Evolutionary conservation across 2,113 vertebrate species (phyloP).

Genomic region (Ancistrus triradiatus): DNA sequence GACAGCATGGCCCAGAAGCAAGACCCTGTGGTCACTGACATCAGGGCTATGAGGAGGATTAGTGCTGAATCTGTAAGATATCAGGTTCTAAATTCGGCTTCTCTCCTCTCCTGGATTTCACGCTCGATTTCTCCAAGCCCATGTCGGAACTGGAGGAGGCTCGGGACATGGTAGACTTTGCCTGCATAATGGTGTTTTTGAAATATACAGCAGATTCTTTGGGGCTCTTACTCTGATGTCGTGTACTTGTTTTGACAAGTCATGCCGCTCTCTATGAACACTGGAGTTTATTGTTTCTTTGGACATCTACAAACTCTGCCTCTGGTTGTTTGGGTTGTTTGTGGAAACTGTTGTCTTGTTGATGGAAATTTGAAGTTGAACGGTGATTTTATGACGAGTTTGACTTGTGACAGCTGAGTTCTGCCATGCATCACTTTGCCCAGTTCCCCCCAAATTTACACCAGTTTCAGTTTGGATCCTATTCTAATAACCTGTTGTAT

Average conservation of each 20-base stretch:
- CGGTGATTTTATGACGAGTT: too few species aligned
- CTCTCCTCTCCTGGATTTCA: constrained; percentile 31
- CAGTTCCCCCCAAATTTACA: too few species aligned
- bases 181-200: constrained; percentile 21
- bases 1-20: constrained; percentile 24
- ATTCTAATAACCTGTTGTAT: too few species aligned
- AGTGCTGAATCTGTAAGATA: constrained; percentile 26
- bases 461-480: too few species aligned
- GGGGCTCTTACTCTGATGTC: constrained; percentile 13
- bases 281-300: neutral
- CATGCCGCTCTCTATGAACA: constrained; percentile 9
- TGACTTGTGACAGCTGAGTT: too few species aligned
- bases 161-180: constrained; percentile 13
- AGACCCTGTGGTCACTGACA: constrained; percentile 23
- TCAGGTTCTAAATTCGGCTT: constrained; percentile 28
- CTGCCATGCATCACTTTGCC: too few species aligned
- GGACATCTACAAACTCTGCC: neutral
- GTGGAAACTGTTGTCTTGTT: neutral
- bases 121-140: constrained; percentile 24
- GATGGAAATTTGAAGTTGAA: neutral
- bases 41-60: constrained; percentile 30
- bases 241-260: constrained; percentile 26
- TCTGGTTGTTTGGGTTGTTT: constrained; percentile 8
- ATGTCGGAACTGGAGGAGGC: constrained; percentile 6
- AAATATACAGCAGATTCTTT: constrained; percentile 34